phyloP scores from a whole-genome alignment of 2,113 vertebrate species.

The Macquaria australasica region DNA sequence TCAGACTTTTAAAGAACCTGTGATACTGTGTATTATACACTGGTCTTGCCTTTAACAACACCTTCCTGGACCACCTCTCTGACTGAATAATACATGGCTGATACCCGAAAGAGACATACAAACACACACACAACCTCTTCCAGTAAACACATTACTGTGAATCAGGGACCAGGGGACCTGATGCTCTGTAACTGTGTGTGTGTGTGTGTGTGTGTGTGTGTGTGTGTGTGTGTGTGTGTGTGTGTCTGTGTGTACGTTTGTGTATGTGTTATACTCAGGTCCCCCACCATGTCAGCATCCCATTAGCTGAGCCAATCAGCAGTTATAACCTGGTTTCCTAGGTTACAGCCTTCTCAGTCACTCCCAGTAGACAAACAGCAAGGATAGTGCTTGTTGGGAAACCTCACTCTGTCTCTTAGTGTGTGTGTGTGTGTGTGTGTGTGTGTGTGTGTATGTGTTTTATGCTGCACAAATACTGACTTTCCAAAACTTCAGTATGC shows the following conservation, averaged over 20 bases:
- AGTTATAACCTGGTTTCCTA: conserved; percentile 62
- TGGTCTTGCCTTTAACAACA: not conserved
- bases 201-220: not conserved
- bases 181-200: not conserved
- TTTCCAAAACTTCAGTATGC: not conserved
- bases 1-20: not conserved
- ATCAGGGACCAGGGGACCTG: conserved; percentile 12
- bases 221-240: not conserved
- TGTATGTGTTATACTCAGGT: conserved; percentile 19
- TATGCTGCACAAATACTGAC: not conserved
- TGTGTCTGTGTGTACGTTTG: not conserved
- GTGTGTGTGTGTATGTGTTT: not conserved
- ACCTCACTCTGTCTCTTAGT: not conserved
- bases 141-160: conserved; percentile 10
- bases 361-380: conserved; percentile 40
- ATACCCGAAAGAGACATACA: not conserved
- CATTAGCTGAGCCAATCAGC: conserved; percentile 46
- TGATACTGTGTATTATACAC: not conserved
- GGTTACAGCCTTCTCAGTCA: conserved; percentile 55
- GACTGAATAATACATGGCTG: conserved; percentile 40
- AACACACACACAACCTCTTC: not conserved
- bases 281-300: conserved; percentile 17
- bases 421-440: not conserved
- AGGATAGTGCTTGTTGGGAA: conserved; percentile 14
- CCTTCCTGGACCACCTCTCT: conserved; percentile 1